phyloP scores from a whole-genome alignment of 2,797 vertebrate species.

The Kryptolebias ocellatus region DNA sequence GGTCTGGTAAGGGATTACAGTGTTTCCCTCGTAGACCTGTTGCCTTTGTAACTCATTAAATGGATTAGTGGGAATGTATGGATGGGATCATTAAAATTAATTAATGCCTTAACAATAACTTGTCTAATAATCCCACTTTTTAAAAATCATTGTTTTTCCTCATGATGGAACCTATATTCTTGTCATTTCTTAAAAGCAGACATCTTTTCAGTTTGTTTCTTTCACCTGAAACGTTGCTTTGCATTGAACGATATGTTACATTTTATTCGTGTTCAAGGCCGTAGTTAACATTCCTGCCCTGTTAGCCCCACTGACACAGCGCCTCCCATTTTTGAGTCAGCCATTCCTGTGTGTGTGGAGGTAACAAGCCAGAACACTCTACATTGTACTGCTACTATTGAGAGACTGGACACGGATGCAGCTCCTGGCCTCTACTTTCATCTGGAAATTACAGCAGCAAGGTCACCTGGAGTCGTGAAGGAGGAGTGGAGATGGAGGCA shows the following conservation, averaged over 20 bases:
- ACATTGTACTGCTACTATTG: constrained; percentile 78
- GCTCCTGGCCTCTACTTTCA: constrained; percentile 65
- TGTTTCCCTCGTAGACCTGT: no score
- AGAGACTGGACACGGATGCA: constrained; percentile 60
- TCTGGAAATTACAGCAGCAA: constrained; percentile 62
- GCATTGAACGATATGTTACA: constrained; percentile 12
- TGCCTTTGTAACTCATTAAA: no score
- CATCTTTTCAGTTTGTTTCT: background rate
- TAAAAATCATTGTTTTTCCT: background rate
- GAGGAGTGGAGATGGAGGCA: constrained; percentile 34
- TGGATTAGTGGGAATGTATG: no score
- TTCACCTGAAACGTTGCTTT: background rate
- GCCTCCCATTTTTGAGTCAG: constrained; percentile 71
- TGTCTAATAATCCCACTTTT: background rate
- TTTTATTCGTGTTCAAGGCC: constrained; percentile 49
- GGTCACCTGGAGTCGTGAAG: constrained; percentile 51
- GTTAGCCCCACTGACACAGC: constrained; percentile 46
- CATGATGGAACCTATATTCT: background rate
- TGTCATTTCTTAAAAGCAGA: constrained; percentile 3
- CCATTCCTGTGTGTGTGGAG: constrained; percentile 73
- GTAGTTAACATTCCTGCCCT: constrained; percentile 62
- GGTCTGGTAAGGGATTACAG: no score
- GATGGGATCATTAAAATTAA: background rate
- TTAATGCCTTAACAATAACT: background rate
- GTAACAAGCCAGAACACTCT: constrained; percentile 80